These are phyloP conservation scores for Rhinogobius similis DNA, from an alignment of 2,113 vertebrate genomes.

Conservation along the genomic window DNA sequence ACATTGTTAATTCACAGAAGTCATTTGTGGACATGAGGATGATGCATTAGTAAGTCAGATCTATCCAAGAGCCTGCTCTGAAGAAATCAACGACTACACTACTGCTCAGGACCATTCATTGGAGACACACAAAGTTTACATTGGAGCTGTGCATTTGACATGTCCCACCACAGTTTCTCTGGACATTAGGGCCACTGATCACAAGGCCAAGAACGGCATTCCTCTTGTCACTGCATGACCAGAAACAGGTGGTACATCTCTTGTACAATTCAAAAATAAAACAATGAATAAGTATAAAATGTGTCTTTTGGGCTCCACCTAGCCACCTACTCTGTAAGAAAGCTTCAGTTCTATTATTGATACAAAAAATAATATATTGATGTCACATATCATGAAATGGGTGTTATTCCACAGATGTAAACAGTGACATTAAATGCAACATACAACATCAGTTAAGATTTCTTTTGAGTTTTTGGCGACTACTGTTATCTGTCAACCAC, in stretches of 20 bases:
- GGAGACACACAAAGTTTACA: slow-evolving; percentile 45
- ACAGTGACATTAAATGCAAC: slow-evolving; percentile 72
- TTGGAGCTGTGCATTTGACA: slow-evolving; percentile 61
- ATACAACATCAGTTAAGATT: slow-evolving; percentile 69
- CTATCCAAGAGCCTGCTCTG: slow-evolving; percentile 78
- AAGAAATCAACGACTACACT: slow-evolving; percentile 70
- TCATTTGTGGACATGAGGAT: slow-evolving; percentile 46
- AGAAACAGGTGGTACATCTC: slow-evolving; percentile 41
- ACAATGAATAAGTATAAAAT: slow-evolving; percentile 35
- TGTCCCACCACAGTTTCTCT: slow-evolving; percentile 56
- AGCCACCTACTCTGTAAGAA: slow-evolving; percentile 52
- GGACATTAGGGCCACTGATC: slow-evolving; percentile 53
- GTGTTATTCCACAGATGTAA: slow-evolving; percentile 73
- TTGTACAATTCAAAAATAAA: slow-evolving; percentile 29
- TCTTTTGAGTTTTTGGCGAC: slow-evolving; percentile 56
- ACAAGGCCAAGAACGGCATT: slow-evolving; percentile 50
- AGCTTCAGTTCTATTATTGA: slow-evolving; percentile 66
- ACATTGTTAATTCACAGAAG: slow-evolving; percentile 41
- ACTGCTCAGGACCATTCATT: slow-evolving; percentile 53
- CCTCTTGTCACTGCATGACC: slow-evolving; percentile 46
- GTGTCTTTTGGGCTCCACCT: slow-evolving; percentile 51
- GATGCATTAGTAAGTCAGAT: slow-evolving; percentile 70
- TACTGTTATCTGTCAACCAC: slow-evolving; percentile 54
- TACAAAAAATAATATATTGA: slow-evolving; percentile 59
- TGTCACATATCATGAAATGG: slow-evolving; percentile 64